phyloP scores from a whole-genome alignment of 2,113 vertebrate species.

The Amia ocellicauda region DNA sequence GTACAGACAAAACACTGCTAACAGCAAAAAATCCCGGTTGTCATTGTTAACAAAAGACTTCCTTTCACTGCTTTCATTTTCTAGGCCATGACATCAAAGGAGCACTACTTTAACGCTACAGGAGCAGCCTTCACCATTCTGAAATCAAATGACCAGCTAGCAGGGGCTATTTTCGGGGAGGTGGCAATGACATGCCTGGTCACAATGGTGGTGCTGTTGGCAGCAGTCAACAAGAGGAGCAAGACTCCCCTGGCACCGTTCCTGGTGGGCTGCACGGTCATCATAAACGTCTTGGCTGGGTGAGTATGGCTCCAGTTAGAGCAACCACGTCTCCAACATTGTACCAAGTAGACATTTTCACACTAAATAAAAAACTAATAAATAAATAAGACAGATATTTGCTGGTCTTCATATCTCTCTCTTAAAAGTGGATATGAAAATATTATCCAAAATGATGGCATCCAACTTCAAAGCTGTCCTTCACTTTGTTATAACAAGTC shows the following conservation, averaged over 20 bases:
- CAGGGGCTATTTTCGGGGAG: slow-evolving; percentile 57
- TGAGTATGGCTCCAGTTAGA: slow-evolving; percentile 34
- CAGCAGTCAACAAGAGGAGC: slow-evolving; percentile 56
- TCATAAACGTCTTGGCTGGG: slow-evolving; percentile 63
- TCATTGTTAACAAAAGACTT: no score
- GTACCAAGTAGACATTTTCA: background rate
- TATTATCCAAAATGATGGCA: no score
- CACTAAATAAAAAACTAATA: no score
- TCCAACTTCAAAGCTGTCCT: no score
- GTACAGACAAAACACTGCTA: background rate
- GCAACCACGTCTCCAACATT: background rate
- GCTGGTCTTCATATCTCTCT: no score
- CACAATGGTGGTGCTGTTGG: slow-evolving; percentile 64
- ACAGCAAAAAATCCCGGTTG: no score
- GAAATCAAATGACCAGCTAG: slow-evolving; percentile 52
- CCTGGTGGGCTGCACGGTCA: slow-evolving; percentile 59
- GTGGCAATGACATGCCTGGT: slow-evolving; percentile 65
- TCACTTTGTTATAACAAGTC: no score
- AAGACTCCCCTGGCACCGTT: slow-evolving; percentile 63
- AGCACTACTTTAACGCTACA: slow-evolving; percentile 49
- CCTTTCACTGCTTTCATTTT: no score
- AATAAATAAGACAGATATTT: no score
- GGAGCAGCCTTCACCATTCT: slow-evolving; percentile 62
- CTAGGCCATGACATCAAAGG: slow-evolving; percentile 21
- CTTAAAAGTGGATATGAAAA: background rate